Base-by-base conservation (phyloP, 2,113 vertebrate genomes). In the Climacteris rufus region DNA sequence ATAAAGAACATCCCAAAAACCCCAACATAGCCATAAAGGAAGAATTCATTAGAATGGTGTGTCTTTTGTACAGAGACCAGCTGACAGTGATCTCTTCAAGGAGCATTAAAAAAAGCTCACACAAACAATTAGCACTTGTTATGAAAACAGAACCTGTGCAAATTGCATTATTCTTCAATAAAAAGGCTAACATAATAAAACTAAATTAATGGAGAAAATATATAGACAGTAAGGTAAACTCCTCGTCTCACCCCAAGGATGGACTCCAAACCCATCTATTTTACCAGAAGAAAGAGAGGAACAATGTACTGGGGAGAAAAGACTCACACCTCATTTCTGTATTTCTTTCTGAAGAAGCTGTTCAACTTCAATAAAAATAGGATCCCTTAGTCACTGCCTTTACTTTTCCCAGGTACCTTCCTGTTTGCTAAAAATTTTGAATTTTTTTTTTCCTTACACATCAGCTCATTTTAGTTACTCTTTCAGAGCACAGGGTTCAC, bases 241-340 rank as follows among this genome's bases (percentile, higher is more conserved):
- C 39, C 16, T 61, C 33, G 8, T 89, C 30, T 54, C 28, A 66
- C 13, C 13, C 14, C 11, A 79, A 30, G 6, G 9, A 79, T 28
- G 6, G n/a, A 42, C 37, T 75, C 6, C 5, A 7, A 63, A 69
- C 2, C 25, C 13, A 77, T 24, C 24, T 59, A 35, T 4, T 42
- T 69, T 39, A 47, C 27, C 39, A 66, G 47, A 87, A 94, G 60
- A 81, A 83, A 47, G 23, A 23, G 1, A 83, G 20, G 6, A 85
- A 24, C 30, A 39, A 30, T 0, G 0, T 5, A 11, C 33, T 22
- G 9, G 5, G 22, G 16, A 76, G 6, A 8, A 57, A 81, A 45
- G 45, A 47, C 15, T 68, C 2, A 0, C 54, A 85, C 3, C 9
- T 42, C 24, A 60, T 27, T 89, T 64, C 61, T 31, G 0, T 31